Evolutionary conservation across 2,888 invertebrate genomes (phyloP).

Genomic region (Horisme vitalbata): DNA sequence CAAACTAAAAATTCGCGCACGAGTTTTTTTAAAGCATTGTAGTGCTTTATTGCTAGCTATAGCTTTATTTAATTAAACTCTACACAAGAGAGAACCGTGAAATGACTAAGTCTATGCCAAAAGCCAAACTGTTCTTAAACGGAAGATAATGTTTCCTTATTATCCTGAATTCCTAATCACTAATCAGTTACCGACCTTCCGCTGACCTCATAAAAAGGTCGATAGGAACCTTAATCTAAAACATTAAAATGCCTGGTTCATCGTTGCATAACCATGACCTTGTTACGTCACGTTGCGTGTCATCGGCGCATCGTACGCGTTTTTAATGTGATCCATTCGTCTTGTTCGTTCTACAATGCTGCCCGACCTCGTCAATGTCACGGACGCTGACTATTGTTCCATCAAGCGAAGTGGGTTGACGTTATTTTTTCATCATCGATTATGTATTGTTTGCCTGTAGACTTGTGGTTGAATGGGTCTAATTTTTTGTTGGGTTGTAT

Average conservation of each 20-base stretch:
- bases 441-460: slow-evolving; percentile 28
- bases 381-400: slow-evolving; percentile 49
- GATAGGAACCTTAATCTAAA: slow-evolving; percentile 37
- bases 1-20: too few relatives aligned
- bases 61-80: too few relatives aligned
- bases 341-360: slow-evolving; percentile 49
- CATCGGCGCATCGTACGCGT: slow-evolving; percentile 34
- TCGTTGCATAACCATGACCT: slow-evolving; percentile 42
- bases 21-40: too few relatives aligned
- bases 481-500: too few relatives aligned
- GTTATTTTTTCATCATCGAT: slow-evolving; percentile 44
- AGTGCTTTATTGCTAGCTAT: too few relatives aligned
- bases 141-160: too few relatives aligned
- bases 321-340: slow-evolving; percentile 43
- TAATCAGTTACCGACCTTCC: slow-evolving; percentile 51
- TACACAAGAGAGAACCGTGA: too few relatives aligned
- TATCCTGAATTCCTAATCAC: slow-evolving; percentile 13
- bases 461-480: slow-evolving; percentile 8
- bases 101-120: too few relatives aligned
- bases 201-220: slow-evolving; percentile 59
- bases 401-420: slow-evolving; percentile 50
- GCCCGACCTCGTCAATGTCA: slow-evolving; percentile 66
- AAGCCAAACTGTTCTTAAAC: too few relatives aligned
- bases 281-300: slow-evolving; percentile 48
- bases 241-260: slow-evolving; percentile 21